Conservation (phyloP, 2,888 invertebrate genomes). For the Lasioglossum villosulum region DNA sequence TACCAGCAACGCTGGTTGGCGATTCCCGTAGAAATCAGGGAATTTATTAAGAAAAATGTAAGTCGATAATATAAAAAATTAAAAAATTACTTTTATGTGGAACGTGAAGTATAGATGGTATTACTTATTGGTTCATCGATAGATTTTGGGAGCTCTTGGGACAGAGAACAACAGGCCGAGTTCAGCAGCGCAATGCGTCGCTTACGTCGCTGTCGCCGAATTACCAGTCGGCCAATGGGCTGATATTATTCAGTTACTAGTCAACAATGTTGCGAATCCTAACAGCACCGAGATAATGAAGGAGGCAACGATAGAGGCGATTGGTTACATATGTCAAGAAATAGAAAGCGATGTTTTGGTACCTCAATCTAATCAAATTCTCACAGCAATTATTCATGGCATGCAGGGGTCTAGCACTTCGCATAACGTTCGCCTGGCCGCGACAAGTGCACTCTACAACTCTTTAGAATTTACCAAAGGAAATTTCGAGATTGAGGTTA, state of each 20-base stretch:
- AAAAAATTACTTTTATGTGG: background rate
- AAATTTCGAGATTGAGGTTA: conserved; percentile 97
- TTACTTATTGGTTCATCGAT: conserved; percentile 36
- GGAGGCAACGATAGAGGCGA: conserved; percentile 98
- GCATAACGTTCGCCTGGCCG: conserved; percentile 97
- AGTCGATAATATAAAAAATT: conserved; percentile 77
- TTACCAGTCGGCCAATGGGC: conserved; percentile 97
- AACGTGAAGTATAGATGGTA: background rate
- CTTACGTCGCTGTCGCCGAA: conserved; percentile 98
- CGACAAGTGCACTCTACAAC: conserved; percentile 98
- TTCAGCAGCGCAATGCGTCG: conserved; percentile 99
- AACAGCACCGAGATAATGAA: conserved; percentile 96
- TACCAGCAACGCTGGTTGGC: conserved; percentile 97
- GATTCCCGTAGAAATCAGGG: conserved; percentile 93
- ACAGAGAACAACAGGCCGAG: conserved; percentile 98
- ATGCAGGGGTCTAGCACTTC: conserved; percentile 98
- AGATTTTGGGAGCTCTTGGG: conserved; percentile 97
- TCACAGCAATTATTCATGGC: conserved; percentile 99
- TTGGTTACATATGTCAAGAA: conserved; percentile 99
- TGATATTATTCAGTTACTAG: conserved; percentile 94
- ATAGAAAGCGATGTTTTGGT: conserved; percentile 97
- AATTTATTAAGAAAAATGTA: conserved; percentile 97
- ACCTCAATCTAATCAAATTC: conserved; percentile 96
- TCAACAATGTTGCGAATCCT: conserved; percentile 95
- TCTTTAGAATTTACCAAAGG: conserved; percentile 99